Base-by-base conservation (phyloP, 1,140 invertebrate species). In the Phortica variegata region DNA sequence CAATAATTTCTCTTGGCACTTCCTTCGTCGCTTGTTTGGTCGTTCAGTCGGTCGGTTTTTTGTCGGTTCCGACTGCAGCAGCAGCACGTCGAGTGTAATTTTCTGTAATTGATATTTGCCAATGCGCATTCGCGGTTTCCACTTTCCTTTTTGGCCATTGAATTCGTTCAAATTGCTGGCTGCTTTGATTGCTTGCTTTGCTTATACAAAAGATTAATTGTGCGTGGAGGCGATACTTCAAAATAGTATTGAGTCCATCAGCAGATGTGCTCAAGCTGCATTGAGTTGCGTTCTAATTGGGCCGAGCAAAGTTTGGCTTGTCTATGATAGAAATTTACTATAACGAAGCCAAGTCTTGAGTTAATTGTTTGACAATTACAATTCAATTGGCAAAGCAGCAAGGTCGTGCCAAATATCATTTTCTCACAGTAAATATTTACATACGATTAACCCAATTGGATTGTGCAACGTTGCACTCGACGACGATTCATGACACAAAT, bases 171-270 rank as follows among this genome's bases (percentile, higher is more conserved):
- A 63, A 47, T 26, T 26, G 5, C 23, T 26, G 10, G n/a, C 10
- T 26, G 10, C 10, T 26, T 26, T 26, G n/a, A n/a, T n/a, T n/a
- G 5, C 23, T 26, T 10, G 10, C 23, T 26, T 26, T 55, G 51
- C 54, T 18, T 33, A 43, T 21, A 68, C 65, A 68, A 65, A 59
- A 61, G 62, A 61, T 65, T 61, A 65, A 66, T 65, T 65, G 62
- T 66, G 47, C 62, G 54, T 60, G 34, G 29, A 9, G 26, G 26
- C 26, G 26, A 29, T 7, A 29, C 26, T 6, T 6, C 12, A 29
- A 29, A 12, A 12, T 29, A 29, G 26, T 29, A 29, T 29, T n/a
- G 23, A 26, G 23, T 26, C 23, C 23, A n/a, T n/a, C n/a, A n/a
- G 23, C 23, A 26, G 23, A 26, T 26, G 13, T 34, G 13, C 32